Percentiles rank a stretch among this genome's conserved stretches.
These are phyloP conservation scores for Trachelus troglodyta DNA, from an alignment of 2,888 invertebrate genomes.

Conservation along the genomic window DNA sequence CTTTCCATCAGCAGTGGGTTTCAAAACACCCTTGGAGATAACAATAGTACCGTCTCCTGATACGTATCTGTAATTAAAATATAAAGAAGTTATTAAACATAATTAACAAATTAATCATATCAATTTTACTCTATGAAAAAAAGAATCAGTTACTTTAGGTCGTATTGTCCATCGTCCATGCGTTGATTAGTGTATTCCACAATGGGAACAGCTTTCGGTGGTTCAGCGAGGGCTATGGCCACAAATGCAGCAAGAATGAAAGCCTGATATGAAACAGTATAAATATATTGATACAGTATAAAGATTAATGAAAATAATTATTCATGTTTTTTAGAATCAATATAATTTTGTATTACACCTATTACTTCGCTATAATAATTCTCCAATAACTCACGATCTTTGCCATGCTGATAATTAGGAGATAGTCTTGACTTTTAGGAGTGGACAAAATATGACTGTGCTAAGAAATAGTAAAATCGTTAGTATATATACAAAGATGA, in stretches of 20 bases:
- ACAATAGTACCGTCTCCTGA: slow-evolving; percentile 11
- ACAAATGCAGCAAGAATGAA: slow-evolving; percentile 16
- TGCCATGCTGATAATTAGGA: neutral
- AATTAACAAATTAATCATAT: neutral
- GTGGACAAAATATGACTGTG: neutral
- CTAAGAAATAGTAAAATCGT: neutral
- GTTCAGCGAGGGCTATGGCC: slow-evolving; percentile 12
- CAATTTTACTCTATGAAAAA: neutral
- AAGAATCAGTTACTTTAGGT: slow-evolving; percentile 2
- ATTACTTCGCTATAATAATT: neutral
- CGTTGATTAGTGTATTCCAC: slow-evolving; percentile 9
- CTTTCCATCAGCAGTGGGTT: slow-evolving; percentile 6
- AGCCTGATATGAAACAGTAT: neutral
- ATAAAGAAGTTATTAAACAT: neutral
- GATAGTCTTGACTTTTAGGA: neutral
- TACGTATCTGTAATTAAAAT: slow-evolving; percentile 2
- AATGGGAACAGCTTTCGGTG: slow-evolving; percentile 8
- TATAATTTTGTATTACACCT: neutral
- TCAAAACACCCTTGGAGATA: slow-evolving; percentile 6
- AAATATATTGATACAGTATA: neutral
- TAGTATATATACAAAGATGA: neutral
- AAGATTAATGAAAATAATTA: neutral
- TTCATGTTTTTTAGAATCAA: neutral
- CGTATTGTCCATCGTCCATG: slow-evolving; percentile 10
- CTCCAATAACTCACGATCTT: neutral